phyloP scores from a whole-genome alignment of 2,888 invertebrate species.

The Gisinianus flammeolus region DNA sequence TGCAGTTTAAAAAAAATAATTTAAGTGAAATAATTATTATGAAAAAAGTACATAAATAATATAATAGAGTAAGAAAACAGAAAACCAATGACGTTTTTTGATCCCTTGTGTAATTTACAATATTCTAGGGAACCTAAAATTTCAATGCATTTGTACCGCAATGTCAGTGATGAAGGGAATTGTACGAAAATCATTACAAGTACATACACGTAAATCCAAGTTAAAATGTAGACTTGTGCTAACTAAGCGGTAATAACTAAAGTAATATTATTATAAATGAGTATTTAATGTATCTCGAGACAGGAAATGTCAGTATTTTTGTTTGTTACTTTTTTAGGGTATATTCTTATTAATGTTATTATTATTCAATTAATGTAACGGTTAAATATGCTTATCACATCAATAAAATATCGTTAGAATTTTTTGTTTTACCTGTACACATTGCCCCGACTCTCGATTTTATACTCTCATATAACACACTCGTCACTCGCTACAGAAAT shows the following conservation, averaged over 20 bases:
- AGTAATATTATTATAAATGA: neutral
- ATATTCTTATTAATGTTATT: neutral
- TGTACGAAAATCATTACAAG: constrained; percentile 6
- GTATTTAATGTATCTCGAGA: constrained; percentile 37
- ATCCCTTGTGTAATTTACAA: neutral
- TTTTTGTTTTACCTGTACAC: no score
- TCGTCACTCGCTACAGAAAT: no score
- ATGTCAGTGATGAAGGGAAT: constrained; percentile 17
- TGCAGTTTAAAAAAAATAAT: no score
- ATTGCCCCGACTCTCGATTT: no score
- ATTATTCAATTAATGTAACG: no score
- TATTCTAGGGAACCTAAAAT: neutral
- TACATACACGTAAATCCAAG: neutral
- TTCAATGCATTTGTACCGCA: constrained; percentile 36
- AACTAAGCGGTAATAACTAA: neutral
- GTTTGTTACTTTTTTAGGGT: constrained; percentile 35
- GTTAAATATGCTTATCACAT: no score
- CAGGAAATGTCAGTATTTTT: constrained; percentile 46
- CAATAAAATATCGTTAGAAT: no score
- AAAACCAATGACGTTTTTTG: constrained; percentile 4
- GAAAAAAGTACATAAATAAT: no score
- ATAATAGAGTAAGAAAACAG: neutral
- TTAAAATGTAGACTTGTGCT: neutral
- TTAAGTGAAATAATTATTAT: no score
- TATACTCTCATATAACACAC: no score